Base-by-base conservation (phyloP, 2,797 vertebrate genomes). In the Ctenochaetus hawaiiensis region DNA sequence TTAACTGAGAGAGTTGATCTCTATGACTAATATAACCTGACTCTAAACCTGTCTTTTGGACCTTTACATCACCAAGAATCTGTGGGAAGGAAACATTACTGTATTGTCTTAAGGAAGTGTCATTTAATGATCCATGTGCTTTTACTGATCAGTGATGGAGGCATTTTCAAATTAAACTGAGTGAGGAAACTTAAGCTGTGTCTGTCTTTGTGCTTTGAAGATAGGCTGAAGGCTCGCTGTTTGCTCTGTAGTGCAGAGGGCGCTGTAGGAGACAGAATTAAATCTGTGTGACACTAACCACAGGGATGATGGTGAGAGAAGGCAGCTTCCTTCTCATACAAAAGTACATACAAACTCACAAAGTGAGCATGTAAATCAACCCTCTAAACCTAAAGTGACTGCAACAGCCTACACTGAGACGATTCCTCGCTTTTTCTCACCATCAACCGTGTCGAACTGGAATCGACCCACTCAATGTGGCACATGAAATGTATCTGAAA, bases 401-500 rank as follows among this genome's bases (percentile, higher is more conserved):
- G 47, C 7, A 63, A 13, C 12, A 11, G 41, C 41, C 8, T 48
- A 47, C 16, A 18, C 5, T 17, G 30, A 34, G 30, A 34, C 7
- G 30, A 34, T 34, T 34, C 30, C 30, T 43, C 23, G 7, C 18
- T 26, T 34, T 51, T 47, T 68, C 59, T 71, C 66, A 56, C 13
- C 43, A 64, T 47, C 44, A 45, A 5, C 53, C 20, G 1, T 56
- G 59, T 75, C 72, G 30, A 59, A 52, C n/a, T 76, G 41, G 61
- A 77, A 64, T 37, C 37, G 56, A 51, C 59, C 60, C 26, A 62
- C 20, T 14, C 23, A 23, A 17, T 18, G 48, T 49, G 58, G 67
- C 60, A 68, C 76, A 66, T 54, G 54, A 82, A 68, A 84, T 84
- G 56, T 62, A 81, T 73, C 80, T 7, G 74, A 72, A 86, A 91